Base-by-base conservation (phyloP, 2,113 vertebrate genomes). In the Seriola dumerili region DNA sequence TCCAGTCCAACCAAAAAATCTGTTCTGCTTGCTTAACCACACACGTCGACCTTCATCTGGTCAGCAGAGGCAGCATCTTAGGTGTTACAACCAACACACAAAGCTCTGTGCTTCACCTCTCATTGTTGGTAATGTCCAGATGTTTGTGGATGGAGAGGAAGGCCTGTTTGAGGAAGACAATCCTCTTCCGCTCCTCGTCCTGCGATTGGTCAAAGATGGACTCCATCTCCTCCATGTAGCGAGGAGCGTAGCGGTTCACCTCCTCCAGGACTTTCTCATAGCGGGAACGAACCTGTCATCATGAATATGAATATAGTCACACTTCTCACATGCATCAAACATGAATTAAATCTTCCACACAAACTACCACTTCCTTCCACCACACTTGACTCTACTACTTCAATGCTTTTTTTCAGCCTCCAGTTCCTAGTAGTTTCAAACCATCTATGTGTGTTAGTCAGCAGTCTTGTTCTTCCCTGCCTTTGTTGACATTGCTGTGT, bases 181-280 rank as follows among this genome's bases (percentile, higher is more conserved):
- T 96, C 86, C 96, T 95, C 84, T 95, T 96, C 46, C 95, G 91
- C 89, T 97, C 96, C 68, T 95, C 93, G 44, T 96, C 95, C 77
- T 97, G 96, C 3, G 96, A 94, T 79, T 96, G 95, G 89, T 97
- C 96, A 52, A 97, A 97, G 72, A 96, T 92, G 1, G 93, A 93
- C 88, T 97, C 96, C 96, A 97, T 97, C 82, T 97, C 96, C 81
- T 97, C 96, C 96, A 97, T 96, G 94, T 97, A 97, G 78, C 96
- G 95, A 0, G 96, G 96, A 36, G 95, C 96, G 11, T 96, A 96
- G 34, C 94, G 95, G 59, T 95, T 96, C 44, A 96, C 94, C 81
- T 97, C 96, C 86, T 96, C 95, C 40, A 97, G 91, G 58, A 96
- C 89, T 78, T 96, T 96, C 91, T 96, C 94, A 9, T 97, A 97